Evolutionary conservation across 2,113 vertebrate genomes (phyloP), one percentile per base, ranked within the genome.

Genomic region (Gallinago jamesoni): DNA sequence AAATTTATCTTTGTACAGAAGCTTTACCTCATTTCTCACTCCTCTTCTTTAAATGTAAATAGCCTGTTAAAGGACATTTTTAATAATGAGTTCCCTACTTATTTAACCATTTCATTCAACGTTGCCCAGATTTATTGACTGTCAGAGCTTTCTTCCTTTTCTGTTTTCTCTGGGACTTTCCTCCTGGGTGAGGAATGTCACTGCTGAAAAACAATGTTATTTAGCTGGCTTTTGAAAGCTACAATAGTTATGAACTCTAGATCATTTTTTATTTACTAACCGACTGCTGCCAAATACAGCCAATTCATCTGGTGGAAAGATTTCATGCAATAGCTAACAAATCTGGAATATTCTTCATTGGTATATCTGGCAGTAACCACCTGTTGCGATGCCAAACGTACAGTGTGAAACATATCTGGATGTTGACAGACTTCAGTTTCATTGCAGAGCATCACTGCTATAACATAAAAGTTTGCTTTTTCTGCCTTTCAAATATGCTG

Each of bases 371-470:
- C 96, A 97, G 89, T 47, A 85, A 14, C 91, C 94, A 96, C 92
- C 91, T 96, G 96, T 95, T 95, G 95, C 0, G 21, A 87, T 97
- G 96, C 96, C 96, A 97, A 95, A 87, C 94, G 48, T 85, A 87
- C 91, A 80, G 94, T 62, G 87, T 97, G 90, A 97, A 96, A 91
- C 93, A 43, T 97, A 96, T 97, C 96, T 96, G 95, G 84, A 96
- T 91, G 94, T 94, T 63, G 95, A 96, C 95, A 95, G 93, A 87
- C 95, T 96, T 95, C 92, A 77, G 94, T 73, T 95, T 48, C 95
- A 91, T 95, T 94, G 93, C 93, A 91, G 87, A 94, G 59, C 90
- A 91, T 93, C 89, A 1, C 72, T 90, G 92, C 64, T 96, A 78
- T 45, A 92, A 90, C 83, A 97, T 93, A 97, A 72, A 97, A 97